Evolutionary conservation across 2,797 vertebrate species (phyloP), one percentile per base, ranked within the genome.

Genomic region (Rhabdomys pumilio): DNA sequence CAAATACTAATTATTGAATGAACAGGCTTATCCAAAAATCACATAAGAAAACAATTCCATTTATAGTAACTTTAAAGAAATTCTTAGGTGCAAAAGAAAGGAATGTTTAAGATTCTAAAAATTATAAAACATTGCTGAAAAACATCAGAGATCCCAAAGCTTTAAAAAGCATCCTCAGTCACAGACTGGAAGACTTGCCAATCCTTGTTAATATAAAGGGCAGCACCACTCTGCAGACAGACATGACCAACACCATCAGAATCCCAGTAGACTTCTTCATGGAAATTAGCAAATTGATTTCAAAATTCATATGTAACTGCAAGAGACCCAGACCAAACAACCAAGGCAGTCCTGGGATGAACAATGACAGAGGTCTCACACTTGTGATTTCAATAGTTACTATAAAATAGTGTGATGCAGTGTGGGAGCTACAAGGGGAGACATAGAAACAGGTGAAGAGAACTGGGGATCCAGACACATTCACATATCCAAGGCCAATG

Each of bases 61-160:
- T 97, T 59, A 76, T 13, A 88, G 67, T 11, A 76, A 19, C 38
- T 79, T 13, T 34, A 87, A 96, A 96, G 86, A 84, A 84, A 50
- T 29, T 63, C 10, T 63, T 29, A 50, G 19, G 9, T 73, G 72
- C 61, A 93, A 92, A 44, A 90, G 38, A 83, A 83, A 24, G 41
- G 9, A 5, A 96, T 47, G 50, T 44, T 84, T 75, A 55, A 67
- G 13, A 55, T 69, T 41, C n/a, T 83, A 61, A 90, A 96, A 90
- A 89, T 26, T 50, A 22, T 1, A 88, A 90, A 61, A 72, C 17
- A n/a, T 19, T 34, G 0, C 13, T 91, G 22, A 65, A 31, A 83
- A 29, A 69, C 34, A 41, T 15, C n/a, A 61, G 61, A 82, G 10
- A 41, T 57, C n/a, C 93, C 53, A 77, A 67, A 73, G 38, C 26